These are phyloP conservation scores for Creontiades dilutus DNA, from an alignment of 2,888 invertebrate genomes.

Conservation along the genomic window DNA sequence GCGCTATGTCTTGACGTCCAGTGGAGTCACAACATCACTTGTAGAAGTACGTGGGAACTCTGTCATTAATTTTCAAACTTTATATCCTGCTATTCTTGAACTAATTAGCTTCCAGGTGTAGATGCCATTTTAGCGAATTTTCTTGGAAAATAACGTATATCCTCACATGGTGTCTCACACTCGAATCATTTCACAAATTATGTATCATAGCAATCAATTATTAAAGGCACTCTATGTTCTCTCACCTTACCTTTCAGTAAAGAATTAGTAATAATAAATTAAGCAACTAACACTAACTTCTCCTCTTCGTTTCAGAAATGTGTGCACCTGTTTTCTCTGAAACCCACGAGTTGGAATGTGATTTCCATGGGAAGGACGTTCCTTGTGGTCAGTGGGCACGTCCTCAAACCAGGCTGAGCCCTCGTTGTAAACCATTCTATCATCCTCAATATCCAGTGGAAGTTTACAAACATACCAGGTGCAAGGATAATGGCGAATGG, in stretches of 20 bases:
- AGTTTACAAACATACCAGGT: constrained; percentile 68
- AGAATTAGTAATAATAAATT: no score
- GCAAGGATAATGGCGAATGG: constrained; percentile 74
- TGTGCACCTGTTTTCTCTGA: constrained; percentile 74
- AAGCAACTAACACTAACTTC: no score
- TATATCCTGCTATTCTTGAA: no score
- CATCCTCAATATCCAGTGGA: constrained; percentile 51
- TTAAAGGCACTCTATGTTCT: no score
- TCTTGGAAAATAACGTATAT: no score
- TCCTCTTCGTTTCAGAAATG: constrained; percentile 74
- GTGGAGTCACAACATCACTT: constrained; percentile 75
- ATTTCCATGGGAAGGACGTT: constrained; percentile 68
- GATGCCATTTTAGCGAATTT: no score
- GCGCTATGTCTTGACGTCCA: constrained; percentile 75
- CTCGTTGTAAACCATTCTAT: constrained; percentile 74
- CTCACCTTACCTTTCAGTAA: no score
- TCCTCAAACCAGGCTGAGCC: constrained; percentile 73
- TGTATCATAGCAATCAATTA: no score
- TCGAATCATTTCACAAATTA: no score
- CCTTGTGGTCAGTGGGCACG: constrained; percentile 71
- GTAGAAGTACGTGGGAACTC: constrained; percentile 72
- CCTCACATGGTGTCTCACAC: no score
- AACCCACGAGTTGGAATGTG: constrained; percentile 74
- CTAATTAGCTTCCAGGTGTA: no score
- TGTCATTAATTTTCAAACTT: no score